Evolutionary conservation across 2,888 invertebrate genomes (phyloP).

Genomic region (Perizoma affinitatum): DNA sequence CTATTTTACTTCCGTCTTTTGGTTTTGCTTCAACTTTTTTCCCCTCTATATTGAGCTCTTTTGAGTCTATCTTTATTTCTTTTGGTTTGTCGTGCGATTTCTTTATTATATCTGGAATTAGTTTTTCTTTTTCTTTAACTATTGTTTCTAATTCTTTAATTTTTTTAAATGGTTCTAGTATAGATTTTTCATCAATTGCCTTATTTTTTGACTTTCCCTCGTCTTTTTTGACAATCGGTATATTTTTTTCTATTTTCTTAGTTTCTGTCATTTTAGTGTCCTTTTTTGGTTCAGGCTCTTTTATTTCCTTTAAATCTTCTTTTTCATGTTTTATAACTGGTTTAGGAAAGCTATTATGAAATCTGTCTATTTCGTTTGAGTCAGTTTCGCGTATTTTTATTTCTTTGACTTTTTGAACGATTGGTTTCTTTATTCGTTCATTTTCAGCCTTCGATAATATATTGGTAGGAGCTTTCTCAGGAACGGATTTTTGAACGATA

Average conservation of each 20-base stretch:
- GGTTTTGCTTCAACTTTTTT: constrained; percentile 13
- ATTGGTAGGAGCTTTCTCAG: constrained; percentile 10
- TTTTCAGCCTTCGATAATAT: constrained; percentile 9
- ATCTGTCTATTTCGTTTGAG: constrained; percentile 27
- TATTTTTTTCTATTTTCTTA: constrained; percentile 36
- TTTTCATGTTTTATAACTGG: constrained; percentile 17
- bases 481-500: constrained; percentile 28
- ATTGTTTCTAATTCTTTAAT: constrained; percentile 33
- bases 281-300: constrained; percentile 6
- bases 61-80: constrained; percentile 18
- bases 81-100: constrained; percentile 14
- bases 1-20: constrained; percentile 31
- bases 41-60: not conserved
- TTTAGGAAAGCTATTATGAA: constrained; percentile 21
- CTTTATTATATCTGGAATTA: constrained; percentile 10
- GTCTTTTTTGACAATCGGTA: constrained; percentile 34
- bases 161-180: constrained; percentile 36
- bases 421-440: constrained; percentile 6
- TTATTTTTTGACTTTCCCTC: constrained; percentile 42
- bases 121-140: constrained; percentile 30
- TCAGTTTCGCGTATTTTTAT: constrained; percentile 3
- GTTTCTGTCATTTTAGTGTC: constrained; percentile 31
- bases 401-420: constrained; percentile 4
- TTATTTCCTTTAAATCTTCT: constrained; percentile 16
- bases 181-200: constrained; percentile 34